Percentiles rank a stretch among this genome's conserved stretches.
Evolutionary conservation across 1,140 invertebrate species (phyloP).

Genomic region (Adelges cooleyi): DNA sequence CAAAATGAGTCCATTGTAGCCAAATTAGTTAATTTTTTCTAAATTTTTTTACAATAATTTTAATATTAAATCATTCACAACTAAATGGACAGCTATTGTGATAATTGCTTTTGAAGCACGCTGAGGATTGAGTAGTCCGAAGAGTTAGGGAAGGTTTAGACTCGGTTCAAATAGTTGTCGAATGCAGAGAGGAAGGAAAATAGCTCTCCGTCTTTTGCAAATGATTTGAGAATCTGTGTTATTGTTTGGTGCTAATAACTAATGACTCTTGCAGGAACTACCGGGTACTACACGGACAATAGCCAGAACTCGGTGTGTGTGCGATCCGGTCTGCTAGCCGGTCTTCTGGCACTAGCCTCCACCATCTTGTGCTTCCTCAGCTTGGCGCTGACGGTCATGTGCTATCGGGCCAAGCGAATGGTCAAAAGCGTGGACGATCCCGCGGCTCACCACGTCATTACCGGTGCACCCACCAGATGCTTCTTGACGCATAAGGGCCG

Average conservation of each 20-base stretch:
- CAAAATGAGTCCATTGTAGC: background rate
- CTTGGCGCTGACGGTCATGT: slow-evolving; percentile 56
- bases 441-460: slow-evolving; percentile 9
- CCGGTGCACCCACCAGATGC: slow-evolving; percentile 38
- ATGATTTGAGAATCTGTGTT: no score
- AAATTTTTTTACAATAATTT: no score
- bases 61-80: background rate
- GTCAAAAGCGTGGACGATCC: slow-evolving; percentile 41
- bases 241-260: no score
- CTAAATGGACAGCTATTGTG: background rate
- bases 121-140: background rate
- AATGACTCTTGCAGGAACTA: slow-evolving; percentile 35
- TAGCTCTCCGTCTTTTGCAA: no score
- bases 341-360: slow-evolving; percentile 55
- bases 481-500: slow-evolving; percentile 61
- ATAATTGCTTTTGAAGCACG: background rate
- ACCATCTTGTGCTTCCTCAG: slow-evolving; percentile 54
- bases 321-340: slow-evolving; percentile 60
- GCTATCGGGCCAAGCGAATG: slow-evolving; percentile 50
- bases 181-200: no score
- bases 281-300: slow-evolving; percentile 39
- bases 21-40: background rate
- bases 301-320: slow-evolving; percentile 52
- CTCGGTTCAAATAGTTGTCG: no score
- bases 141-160: no score